A percentile compares a stretch with the other conserved stretches of the same genome.
phyloP scores from a whole-genome alignment of 2,113 vertebrate species.

The Terrapene triunguis region DNA sequence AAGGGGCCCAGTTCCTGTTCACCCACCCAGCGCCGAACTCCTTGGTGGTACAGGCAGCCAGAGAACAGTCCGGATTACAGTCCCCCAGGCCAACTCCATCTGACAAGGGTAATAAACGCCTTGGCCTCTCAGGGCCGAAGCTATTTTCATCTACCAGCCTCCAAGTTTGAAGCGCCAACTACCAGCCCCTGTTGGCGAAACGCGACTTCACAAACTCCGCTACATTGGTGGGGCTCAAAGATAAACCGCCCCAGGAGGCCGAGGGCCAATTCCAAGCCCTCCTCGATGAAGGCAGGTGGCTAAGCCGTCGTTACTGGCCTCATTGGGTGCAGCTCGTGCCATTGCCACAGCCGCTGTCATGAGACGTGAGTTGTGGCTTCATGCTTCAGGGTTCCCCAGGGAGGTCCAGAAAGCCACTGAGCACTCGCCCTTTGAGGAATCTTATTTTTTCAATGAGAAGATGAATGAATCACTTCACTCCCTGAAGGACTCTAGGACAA shows the following conservation, averaged over 20 bases:
- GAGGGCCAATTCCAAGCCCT: background rate
- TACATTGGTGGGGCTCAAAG: background rate
- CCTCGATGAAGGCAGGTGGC: background rate
- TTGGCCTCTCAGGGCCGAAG: background rate
- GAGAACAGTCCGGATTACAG: background rate
- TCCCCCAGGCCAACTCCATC: background rate
- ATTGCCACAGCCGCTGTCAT: background rate
- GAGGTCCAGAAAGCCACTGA: background rate
- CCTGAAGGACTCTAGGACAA: background rate
- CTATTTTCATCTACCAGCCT: background rate
- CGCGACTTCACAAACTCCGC: background rate
- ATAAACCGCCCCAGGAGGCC: background rate
- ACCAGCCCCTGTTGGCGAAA: background rate
- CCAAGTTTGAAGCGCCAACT: background rate
- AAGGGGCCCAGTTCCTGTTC: background rate
- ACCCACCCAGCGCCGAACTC: background rate
- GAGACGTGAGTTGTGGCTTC: background rate
- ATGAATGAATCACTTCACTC: background rate
- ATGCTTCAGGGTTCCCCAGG: background rate
- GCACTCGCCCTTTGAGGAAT: background rate
- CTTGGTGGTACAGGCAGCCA: background rate
- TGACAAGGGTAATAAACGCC: background rate
- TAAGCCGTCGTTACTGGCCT: background rate
- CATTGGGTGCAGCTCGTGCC: background rate
- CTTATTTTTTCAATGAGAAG: background rate